Percentiles rank a stretch among this genome's conserved stretches.
Conservation (phyloP, 2,888 invertebrate genomes). For the Troides aeacus region DNA sequence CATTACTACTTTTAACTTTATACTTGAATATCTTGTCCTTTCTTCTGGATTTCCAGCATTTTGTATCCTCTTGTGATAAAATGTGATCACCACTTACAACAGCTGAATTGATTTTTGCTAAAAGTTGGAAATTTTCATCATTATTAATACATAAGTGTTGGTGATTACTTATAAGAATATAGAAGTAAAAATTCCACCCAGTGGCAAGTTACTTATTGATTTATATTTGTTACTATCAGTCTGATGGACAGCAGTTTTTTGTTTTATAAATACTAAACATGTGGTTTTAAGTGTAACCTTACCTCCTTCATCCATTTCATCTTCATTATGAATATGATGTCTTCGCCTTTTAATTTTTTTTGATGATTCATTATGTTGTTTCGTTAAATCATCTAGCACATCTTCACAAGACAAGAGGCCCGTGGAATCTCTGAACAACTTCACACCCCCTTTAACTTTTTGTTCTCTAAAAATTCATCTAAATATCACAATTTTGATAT, state of each 20-base stretch:
- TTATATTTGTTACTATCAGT: too few relatives aligned
- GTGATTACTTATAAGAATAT: too few relatives aligned
- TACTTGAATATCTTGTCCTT: constrained; percentile 77
- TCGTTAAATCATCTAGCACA: constrained; percentile 55
- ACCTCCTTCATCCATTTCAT: constrained; percentile 47
- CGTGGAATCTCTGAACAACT: constrained; percentile 66
- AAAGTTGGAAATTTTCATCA: constrained; percentile 32
- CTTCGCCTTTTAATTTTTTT: constrained; percentile 51
- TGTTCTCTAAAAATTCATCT: constrained; percentile 47
- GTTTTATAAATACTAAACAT: too few relatives aligned
- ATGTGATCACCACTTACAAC: constrained; percentile 69
- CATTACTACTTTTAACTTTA: constrained; percentile 57
- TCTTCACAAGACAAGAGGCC: constrained; percentile 62
- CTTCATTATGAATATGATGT: constrained; percentile 39
- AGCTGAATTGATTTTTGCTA: constrained; percentile 63
- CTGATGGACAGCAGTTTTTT: too few relatives aligned
- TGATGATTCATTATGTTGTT: constrained; percentile 54
- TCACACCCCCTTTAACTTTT: constrained; percentile 70
- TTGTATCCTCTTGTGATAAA: constrained; percentile 70
- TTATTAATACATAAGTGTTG: background rate
- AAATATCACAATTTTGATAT: too few relatives aligned
- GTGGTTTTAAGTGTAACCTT: constrained; percentile 7
- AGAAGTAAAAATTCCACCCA: too few relatives aligned
- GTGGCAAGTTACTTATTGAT: too few relatives aligned
- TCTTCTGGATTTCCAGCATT: constrained; percentile 76